Conservation (phyloP, 2,888 invertebrate genomes). For the Xiphydria camelus region DNA sequence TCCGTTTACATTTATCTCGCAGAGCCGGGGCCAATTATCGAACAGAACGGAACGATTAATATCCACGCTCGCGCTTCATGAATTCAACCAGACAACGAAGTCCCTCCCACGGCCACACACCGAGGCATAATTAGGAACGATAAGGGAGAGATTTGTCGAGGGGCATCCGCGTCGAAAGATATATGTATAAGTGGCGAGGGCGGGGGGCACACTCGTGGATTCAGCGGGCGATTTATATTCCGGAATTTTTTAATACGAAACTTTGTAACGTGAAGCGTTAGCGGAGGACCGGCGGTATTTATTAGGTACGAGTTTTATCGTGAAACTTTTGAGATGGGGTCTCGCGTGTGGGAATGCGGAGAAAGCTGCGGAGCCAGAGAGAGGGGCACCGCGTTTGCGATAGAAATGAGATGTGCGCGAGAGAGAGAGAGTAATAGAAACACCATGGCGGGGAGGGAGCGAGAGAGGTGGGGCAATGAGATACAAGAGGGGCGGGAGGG, state of each 20-base stretch:
- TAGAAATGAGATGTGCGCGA: neutral
- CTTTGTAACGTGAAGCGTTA: neutral
- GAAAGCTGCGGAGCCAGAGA: neutral
- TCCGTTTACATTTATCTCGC: too few species aligned
- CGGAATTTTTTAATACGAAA: conserved; percentile 3
- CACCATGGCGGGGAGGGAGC: neutral
- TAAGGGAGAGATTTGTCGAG: too few species aligned
- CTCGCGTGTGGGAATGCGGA: neutral
- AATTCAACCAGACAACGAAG: too few species aligned
- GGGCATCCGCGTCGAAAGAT: too few species aligned
- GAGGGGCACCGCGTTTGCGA: neutral
- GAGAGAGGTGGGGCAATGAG: neutral
- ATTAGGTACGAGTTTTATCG: conserved; percentile 1
- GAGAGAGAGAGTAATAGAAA: neutral
- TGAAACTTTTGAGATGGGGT: neutral
- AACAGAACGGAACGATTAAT: too few species aligned
- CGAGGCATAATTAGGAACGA: too few species aligned
- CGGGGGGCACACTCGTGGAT: neutral
- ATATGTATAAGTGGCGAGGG: too few species aligned
- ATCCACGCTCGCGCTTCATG: too few species aligned
- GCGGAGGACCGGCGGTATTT: neutral
- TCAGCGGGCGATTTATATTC: conserved; percentile 2
- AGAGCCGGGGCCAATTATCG: too few species aligned
- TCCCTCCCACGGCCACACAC: too few species aligned
- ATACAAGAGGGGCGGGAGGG: neutral